Conservation (phyloP, 2,888 invertebrate species). For the Caenorhabditis sp. region DNA sequence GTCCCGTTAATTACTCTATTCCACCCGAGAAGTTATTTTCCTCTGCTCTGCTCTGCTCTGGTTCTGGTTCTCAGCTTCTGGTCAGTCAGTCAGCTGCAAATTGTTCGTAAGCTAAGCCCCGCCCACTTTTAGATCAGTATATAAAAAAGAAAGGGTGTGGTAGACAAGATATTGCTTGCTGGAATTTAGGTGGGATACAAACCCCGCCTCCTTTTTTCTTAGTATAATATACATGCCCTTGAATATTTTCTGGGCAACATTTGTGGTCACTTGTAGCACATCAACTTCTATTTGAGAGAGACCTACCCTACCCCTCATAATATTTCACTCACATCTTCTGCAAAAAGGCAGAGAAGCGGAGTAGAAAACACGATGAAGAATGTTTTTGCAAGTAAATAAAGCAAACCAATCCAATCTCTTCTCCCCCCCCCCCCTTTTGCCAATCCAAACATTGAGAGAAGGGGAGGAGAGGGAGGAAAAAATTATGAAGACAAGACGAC, state of each 20-base stretch:
- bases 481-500: slow-evolving; percentile 5
- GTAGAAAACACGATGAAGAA: background rate
- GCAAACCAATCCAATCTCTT: slow-evolving; percentile 2
- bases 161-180: no score
- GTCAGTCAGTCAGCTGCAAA: no score
- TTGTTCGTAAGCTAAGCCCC: no score
- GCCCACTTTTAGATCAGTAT: slow-evolving; percentile 8
- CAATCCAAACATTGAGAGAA: background rate
- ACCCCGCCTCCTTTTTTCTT: slow-evolving; percentile 13
- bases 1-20: slow-evolving; percentile 15
- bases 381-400: background rate
- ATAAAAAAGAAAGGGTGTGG: background rate
- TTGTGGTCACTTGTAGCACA: background rate
- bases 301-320: no score
- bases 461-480: no score
- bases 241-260: background rate
- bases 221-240: no score
- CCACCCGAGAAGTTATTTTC: slow-evolving; percentile 1
- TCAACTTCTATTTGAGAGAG: no score
- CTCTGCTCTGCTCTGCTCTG: background rate
- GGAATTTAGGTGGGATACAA: slow-evolving; percentile 10
- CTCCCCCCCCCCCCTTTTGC: background rate
- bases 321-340: slow-evolving; percentile 7
- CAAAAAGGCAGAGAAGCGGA: background rate
- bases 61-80: no score